Percentiles rank a stretch among this genome's conserved stretches.
phyloP scores from a whole-genome alignment of 2,797 vertebrate genomes.

The Sebastes matsubarae region DNA sequence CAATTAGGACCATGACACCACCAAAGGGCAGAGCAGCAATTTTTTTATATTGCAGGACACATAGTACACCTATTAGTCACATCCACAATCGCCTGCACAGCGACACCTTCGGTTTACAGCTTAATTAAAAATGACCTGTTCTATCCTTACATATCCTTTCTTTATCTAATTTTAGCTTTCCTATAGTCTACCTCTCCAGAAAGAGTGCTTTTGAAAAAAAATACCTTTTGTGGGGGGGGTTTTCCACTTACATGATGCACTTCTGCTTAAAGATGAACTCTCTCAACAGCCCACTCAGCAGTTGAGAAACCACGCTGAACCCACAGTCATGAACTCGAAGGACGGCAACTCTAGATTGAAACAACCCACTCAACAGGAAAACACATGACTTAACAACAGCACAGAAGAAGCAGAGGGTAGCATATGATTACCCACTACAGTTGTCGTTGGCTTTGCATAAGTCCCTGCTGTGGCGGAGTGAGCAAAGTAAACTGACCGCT shows the following conservation, averaged over 20 bases:
- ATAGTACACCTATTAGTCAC: background rate
- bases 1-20: conserved; percentile 1
- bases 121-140: background rate
- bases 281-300: conserved; percentile 63
- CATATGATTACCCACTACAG: conserved; percentile 18
- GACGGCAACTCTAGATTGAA: conserved; percentile 26
- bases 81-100: background rate
- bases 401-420: conserved; percentile 11
- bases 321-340: conserved; percentile 45
- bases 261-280: conserved; percentile 49
- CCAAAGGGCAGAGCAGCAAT: background rate
- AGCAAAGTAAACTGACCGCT: conserved; percentile 3
- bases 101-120: background rate
- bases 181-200: background rate
- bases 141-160: background rate
- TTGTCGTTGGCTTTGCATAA: conserved; percentile 20
- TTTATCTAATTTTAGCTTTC: background rate
- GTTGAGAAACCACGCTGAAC: conserved; percentile 42
- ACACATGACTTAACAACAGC: conserved; percentile 42
- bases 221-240: background rate
- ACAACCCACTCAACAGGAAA: conserved; percentile 57
- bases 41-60: background rate
- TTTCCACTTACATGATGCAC: conserved; percentile 23
- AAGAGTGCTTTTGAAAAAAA: background rate
- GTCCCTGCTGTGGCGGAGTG: background rate